phyloP scores from a whole-genome alignment of 2,113 vertebrate genomes.

The Dicaeum eximium region DNA sequence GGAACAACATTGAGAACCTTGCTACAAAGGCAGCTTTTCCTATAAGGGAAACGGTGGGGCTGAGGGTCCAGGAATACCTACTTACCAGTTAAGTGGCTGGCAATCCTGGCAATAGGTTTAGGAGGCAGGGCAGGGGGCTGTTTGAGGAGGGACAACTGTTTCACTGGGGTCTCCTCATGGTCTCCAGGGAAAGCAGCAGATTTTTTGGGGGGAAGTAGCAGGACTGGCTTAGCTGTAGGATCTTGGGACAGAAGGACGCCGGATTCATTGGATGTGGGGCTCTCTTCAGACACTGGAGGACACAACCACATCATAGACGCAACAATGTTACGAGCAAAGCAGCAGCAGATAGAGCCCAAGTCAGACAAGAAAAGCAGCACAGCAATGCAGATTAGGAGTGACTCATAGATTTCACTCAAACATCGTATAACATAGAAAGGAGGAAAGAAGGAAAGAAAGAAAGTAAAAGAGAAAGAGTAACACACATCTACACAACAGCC shows the following conservation, averaged over 20 bases:
- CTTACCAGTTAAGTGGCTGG: constrained; percentile 95
- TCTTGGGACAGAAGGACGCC: constrained; percentile 88
- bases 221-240: constrained; percentile 84
- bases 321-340: constrained; percentile 73
- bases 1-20: neutral
- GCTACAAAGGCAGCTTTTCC: neutral
- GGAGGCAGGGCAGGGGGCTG: constrained; percentile 98
- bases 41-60: constrained; percentile 4
- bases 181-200: constrained; percentile 85
- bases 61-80: constrained; percentile 29
- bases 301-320: constrained; percentile 79
- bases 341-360: neutral
- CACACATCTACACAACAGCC: neutral
- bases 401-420: constrained; percentile 19
- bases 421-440: neutral
- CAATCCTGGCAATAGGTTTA: constrained; percentile 93
- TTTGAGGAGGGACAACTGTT: constrained; percentile 92
- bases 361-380: constrained; percentile 46
- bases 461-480: neutral
- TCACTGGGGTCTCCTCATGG: constrained; percentile 88
- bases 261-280: constrained; percentile 85
- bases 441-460: neutral
- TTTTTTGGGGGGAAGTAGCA: constrained; percentile 91
- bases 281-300: constrained; percentile 88
- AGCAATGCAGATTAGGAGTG: neutral